These are phyloP conservation scores for Ectemnius continuus DNA, from an alignment of 2,888 invertebrate genomes.

Conservation along the genomic window DNA sequence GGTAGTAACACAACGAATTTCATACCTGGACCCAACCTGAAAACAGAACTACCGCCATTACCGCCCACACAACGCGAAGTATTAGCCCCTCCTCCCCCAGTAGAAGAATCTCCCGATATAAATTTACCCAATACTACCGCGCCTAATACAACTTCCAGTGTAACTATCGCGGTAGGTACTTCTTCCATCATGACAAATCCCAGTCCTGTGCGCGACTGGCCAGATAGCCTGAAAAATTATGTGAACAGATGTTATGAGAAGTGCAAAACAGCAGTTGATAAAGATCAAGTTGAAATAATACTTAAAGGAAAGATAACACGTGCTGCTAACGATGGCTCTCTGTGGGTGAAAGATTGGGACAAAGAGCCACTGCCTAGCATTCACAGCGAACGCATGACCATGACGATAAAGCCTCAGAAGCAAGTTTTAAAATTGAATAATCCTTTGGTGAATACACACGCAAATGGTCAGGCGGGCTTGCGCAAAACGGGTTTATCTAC, in stretches of 20 bases:
- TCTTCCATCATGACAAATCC: constrained; percentile 52
- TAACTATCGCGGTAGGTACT: constrained; percentile 65
- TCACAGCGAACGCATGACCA: constrained; percentile 86
- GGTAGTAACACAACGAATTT: constrained; percentile 64
- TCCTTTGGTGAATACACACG: constrained; percentile 56
- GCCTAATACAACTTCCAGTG: constrained; percentile 71
- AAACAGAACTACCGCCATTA: constrained; percentile 78
- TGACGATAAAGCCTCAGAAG: constrained; percentile 84
- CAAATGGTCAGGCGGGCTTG: constrained; percentile 67
- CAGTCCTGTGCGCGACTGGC: constrained; percentile 86
- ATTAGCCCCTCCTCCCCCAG: constrained; percentile 80
- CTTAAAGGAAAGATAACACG: constrained; percentile 96
- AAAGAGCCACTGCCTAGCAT: constrained; percentile 94
- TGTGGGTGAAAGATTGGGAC: constrained; percentile 96
- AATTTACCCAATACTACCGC: constrained; percentile 80
- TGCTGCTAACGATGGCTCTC: constrained; percentile 91
- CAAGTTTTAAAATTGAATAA: constrained; percentile 64
- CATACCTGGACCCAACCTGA: constrained; percentile 62
- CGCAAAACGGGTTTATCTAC: constrained; percentile 80
- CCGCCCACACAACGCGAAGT: constrained; percentile 79
- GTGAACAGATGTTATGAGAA: constrained; percentile 95
- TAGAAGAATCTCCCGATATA: constrained; percentile 69
- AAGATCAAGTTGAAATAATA: constrained; percentile 96
- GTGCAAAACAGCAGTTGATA: constrained; percentile 92
- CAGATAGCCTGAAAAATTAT: constrained; percentile 89